Evolutionary conservation across 2,113 vertebrate species (phyloP).

Genomic region (Heterotis niloticus): DNA sequence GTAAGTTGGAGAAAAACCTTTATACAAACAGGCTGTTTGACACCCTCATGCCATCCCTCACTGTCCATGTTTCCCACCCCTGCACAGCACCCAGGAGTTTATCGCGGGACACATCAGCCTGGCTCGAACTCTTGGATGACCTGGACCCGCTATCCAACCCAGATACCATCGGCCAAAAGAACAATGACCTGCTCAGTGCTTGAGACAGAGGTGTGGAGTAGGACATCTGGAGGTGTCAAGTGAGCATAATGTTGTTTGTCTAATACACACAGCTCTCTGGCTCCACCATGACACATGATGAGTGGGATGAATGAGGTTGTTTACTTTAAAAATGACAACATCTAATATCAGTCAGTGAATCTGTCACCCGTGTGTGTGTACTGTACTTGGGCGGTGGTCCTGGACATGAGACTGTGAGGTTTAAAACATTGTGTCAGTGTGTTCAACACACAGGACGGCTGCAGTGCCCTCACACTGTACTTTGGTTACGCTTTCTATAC

Average conservation of each 20-base stretch:
- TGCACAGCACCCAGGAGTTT: slow-evolving; percentile 47
- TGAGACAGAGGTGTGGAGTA: slow-evolving; percentile 40
- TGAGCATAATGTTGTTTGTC: slow-evolving; percentile 8
- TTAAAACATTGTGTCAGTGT: too few species aligned
- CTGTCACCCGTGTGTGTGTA: too few species aligned
- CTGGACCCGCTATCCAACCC: slow-evolving; percentile 76
- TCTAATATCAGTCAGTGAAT: too few species aligned
- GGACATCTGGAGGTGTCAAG: slow-evolving; percentile 17
- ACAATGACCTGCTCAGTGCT: slow-evolving; percentile 68
- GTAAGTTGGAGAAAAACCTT: neutral
- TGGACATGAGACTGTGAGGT: too few species aligned
- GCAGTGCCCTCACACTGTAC: too few species aligned
- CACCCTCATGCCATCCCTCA: neutral
- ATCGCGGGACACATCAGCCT: slow-evolving; percentile 67
- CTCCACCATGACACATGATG: too few species aligned
- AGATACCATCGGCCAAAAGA: slow-evolving; percentile 68
- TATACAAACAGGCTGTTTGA: neutral
- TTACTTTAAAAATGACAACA: too few species aligned
- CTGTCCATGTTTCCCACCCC: neutral
- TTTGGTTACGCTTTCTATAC: too few species aligned
- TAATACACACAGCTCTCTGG: too few species aligned
- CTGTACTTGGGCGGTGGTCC: too few species aligned
- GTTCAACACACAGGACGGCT: too few species aligned
- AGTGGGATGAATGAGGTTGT: too few species aligned
- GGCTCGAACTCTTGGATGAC: slow-evolving; percentile 75